phyloP scores from a whole-genome alignment of 2,797 vertebrate species.

The Cottoperca gobio region DNA sequence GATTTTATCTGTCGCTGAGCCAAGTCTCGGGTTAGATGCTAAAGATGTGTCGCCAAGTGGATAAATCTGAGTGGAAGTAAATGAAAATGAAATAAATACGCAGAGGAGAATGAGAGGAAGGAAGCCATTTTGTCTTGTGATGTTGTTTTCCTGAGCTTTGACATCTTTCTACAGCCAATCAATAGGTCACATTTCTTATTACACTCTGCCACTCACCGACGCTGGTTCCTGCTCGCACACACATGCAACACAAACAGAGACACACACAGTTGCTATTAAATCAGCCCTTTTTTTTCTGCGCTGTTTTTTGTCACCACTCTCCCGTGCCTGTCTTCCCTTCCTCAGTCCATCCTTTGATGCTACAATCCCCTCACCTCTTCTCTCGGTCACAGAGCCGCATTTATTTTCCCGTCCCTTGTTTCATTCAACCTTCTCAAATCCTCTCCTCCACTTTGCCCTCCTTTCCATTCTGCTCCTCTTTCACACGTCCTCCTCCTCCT shows the following conservation, averaged over 20 bases:
- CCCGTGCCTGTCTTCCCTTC: neutral
- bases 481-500: constrained; percentile 26
- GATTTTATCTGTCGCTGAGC: constrained; percentile 59
- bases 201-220: constrained; percentile 77
- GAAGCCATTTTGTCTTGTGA: constrained; percentile 48
- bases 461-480: constrained; percentile 27
- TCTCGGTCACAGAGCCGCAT: neutral
- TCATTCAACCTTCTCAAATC: constrained; percentile 54
- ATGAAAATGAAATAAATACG: constrained; percentile 38
- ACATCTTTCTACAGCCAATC: constrained; percentile 73
- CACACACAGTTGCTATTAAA: constrained; percentile 30
- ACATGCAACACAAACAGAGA: constrained; percentile 41
- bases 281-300: constrained; percentile 25
- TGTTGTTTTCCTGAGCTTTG: constrained; percentile 50
- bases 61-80: constrained; percentile 27
- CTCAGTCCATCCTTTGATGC: constrained; percentile 23
- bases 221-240: constrained; percentile 27
- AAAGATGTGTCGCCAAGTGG: constrained; percentile 51
- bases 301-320: constrained; percentile 23
- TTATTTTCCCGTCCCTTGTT: constrained; percentile 13
- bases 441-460: constrained; percentile 33
- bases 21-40: constrained; percentile 39
- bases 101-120: neutral
- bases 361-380: constrained; percentile 29
- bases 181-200: constrained; percentile 84